Percentiles rank a stretch among this genome's conserved stretches.
Evolutionary conservation across 2,888 invertebrate species (phyloP).

Genomic region (Torymus tubicola): DNA sequence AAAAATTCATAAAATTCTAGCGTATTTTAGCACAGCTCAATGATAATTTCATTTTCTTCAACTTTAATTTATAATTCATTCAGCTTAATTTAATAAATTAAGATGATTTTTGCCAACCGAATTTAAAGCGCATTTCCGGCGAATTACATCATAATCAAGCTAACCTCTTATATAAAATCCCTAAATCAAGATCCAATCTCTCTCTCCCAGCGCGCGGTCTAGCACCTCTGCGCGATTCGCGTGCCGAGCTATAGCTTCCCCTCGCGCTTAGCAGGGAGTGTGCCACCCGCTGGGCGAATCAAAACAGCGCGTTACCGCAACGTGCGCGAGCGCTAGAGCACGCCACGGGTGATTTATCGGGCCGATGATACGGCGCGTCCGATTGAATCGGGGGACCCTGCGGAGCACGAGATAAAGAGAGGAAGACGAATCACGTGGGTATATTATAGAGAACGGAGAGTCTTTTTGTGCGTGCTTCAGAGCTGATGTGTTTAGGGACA

Average conservation of each 20-base stretch:
- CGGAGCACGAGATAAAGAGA: slow-evolving; percentile 23
- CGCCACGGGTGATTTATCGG: slow-evolving; percentile 69
- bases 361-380: slow-evolving; percentile 66
- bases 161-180: slow-evolving; percentile 11
- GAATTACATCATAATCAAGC: too few relatives aligned
- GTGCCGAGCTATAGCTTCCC: neutral
- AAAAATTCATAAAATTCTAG: too few relatives aligned
- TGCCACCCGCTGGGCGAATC: slow-evolving; percentile 71
- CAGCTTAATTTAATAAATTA: too few relatives aligned
- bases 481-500: too few relatives aligned
- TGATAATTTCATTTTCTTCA: too few relatives aligned
- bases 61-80: too few relatives aligned
- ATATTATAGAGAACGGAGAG: neutral
- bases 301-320: slow-evolving; percentile 69
- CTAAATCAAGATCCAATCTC: slow-evolving; percentile 52
- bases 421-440: slow-evolving; percentile 32
- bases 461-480: too few relatives aligned
- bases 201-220: slow-evolving; percentile 10
- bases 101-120: too few relatives aligned
- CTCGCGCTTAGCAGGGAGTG: slow-evolving; percentile 57
- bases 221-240: neutral
- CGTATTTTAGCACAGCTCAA: too few relatives aligned
- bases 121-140: too few relatives aligned
- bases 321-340: slow-evolving; percentile 23
- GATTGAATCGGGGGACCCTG: slow-evolving; percentile 61